phyloP scores from a whole-genome alignment of 2,888 invertebrate species.

The Polyommatus iphigenia region DNA sequence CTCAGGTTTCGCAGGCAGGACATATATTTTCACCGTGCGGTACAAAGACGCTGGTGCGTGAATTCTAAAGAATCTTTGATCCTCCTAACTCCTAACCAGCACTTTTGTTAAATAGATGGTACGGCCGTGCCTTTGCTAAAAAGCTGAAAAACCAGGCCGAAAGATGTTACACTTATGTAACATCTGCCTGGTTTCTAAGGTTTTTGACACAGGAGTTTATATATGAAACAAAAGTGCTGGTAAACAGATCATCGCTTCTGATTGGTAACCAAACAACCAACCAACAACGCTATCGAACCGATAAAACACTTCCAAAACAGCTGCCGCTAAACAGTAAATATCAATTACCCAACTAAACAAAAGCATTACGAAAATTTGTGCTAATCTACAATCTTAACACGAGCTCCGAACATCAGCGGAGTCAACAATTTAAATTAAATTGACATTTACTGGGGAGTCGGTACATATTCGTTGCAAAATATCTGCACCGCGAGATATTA shows the following conservation, averaged over 20 bases:
- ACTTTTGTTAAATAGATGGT: too few relatives aligned
- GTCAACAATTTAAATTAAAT: conserved; percentile 56
- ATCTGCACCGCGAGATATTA: not conserved
- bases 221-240: too few relatives aligned
- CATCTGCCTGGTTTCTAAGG: too few relatives aligned
- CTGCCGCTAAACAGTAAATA: not conserved
- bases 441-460: conserved; percentile 57
- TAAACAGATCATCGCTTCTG: not conserved
- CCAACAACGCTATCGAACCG: not conserved
- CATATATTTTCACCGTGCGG: too few relatives aligned
- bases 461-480: conserved; percentile 31
- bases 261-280: not conserved
- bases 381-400: conserved; percentile 25
- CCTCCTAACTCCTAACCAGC: too few relatives aligned
- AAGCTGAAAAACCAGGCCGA: too few relatives aligned
- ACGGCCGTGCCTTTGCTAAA: too few relatives aligned
- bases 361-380: not conserved
- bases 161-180: too few relatives aligned
- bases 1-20: too few relatives aligned
- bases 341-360: conserved; percentile 11
- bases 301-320: not conserved
- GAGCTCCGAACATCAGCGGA: conserved; percentile 37
- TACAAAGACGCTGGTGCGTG: too few relatives aligned
- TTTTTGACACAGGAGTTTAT: too few relatives aligned
- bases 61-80: too few relatives aligned